A percentile compares a stretch with the other conserved stretches of the same genome.
Evolutionary conservation across 1,140 invertebrate genomes (phyloP).

Genomic region (Drosophila obscura): DNA sequence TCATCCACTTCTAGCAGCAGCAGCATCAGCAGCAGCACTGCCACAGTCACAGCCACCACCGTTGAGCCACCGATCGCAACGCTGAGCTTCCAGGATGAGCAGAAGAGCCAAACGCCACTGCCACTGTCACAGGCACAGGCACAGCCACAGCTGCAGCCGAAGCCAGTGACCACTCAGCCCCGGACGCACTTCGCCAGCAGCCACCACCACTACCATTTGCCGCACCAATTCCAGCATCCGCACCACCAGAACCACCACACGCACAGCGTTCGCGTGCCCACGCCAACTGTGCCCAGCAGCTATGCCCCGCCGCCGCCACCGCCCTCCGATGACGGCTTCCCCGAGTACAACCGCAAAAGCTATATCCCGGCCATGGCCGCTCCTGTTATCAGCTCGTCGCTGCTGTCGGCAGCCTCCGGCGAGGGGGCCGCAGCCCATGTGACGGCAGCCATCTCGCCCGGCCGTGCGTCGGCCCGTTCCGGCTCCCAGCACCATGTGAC

Average conservation of each 20-base stretch:
- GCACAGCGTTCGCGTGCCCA: conserved; percentile 74
- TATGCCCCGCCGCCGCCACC: conserved; percentile 43
- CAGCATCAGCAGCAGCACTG: conserved; percentile 18
- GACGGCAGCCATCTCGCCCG: conserved; percentile 88
- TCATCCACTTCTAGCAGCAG: conserved; percentile 41
- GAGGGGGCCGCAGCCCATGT: conserved; percentile 5
- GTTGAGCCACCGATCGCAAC: conserved; percentile 44
- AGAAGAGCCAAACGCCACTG: conserved; percentile 28
- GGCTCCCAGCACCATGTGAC: conserved; percentile 82
- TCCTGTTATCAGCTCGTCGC: conserved; percentile 16
- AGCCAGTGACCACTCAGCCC: conserved; percentile 64
- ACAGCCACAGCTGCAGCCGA: background rate
- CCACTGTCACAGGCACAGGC: background rate
- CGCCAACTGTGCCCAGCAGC: conserved; percentile 76
- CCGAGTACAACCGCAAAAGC: conserved; percentile 18
- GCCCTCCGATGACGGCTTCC: conserved; percentile 19
- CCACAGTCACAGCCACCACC: background rate
- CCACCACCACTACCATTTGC: conserved; percentile 80
- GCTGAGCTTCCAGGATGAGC: conserved; percentile 70
- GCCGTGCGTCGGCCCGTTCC: conserved; percentile 68
- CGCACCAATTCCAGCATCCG: conserved; percentile 81
- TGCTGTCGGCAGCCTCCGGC: conserved; percentile 30
- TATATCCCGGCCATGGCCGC: background rate
- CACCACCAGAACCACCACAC: conserved; percentile 82
- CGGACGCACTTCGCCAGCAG: conserved; percentile 72